Conservation (phyloP, 1,140 invertebrate species). For the Drosophila persimilis region DNA sequence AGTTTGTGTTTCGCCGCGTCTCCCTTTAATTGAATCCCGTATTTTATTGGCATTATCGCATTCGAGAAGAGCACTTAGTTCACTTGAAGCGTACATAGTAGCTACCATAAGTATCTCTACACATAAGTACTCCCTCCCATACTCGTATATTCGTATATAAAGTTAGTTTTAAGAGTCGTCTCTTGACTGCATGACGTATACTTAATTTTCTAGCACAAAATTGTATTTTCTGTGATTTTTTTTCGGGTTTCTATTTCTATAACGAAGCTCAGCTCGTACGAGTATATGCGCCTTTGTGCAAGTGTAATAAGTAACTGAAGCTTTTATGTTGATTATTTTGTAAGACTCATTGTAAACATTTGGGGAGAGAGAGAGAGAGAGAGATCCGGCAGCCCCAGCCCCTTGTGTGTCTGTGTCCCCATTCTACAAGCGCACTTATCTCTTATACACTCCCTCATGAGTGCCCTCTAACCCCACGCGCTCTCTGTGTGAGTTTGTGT, state of each 20-base stretch:
- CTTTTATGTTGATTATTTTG: conserved; percentile 81
- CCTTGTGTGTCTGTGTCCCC: conserved; percentile 23
- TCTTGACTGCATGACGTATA: conserved; percentile 42
- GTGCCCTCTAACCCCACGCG: conserved; percentile 2
- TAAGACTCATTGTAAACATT: conserved; percentile 63
- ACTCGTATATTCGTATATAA: neutral
- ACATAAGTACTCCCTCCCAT: neutral
- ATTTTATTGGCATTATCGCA: conserved; percentile 71
- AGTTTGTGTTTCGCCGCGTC: conserved; percentile 38
- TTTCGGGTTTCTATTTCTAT: conserved; percentile 32
- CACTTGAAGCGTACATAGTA: conserved; percentile 18
- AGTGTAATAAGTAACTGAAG: conserved; percentile 73
- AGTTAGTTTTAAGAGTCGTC: neutral
- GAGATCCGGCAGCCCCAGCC: neutral
- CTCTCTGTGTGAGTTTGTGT: conserved; percentile 27
- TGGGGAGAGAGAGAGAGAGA: neutral
- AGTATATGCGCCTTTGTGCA: conserved; percentile 21
- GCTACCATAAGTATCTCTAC: conserved; percentile 26
- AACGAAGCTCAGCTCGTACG: conserved; percentile 5
- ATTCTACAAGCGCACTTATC: conserved; percentile 29
- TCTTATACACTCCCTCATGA: conserved; percentile 16
- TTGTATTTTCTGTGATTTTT: neutral
- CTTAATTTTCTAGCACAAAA: conserved; percentile 30
- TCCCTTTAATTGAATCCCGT: conserved; percentile 72
- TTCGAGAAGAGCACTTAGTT: conserved; percentile 56